Percentiles rank a stretch among this genome's conserved stretches.
These are phyloP conservation scores for Actinemys pallida DNA, from an alignment of 2,113 vertebrate species.

Conservation along the genomic window DNA sequence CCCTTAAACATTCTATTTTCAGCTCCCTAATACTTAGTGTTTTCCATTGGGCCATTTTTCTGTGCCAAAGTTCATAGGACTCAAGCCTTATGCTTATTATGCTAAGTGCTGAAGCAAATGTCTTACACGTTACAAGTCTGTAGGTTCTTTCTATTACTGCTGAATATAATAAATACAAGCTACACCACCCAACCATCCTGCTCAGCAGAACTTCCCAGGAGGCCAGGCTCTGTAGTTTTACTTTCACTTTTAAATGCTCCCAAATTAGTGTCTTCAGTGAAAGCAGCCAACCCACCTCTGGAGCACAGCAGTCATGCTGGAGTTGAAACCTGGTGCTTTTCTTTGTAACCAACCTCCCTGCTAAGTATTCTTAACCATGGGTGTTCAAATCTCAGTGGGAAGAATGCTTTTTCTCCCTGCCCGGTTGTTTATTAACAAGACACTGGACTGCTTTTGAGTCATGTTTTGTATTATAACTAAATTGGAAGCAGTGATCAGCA, in stretches of 20 bases:
- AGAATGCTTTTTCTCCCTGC: background rate
- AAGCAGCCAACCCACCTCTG: background rate
- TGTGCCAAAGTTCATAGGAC: too few relatives aligned
- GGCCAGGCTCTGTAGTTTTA: background rate
- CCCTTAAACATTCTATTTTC: too few relatives aligned
- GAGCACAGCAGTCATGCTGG: background rate
- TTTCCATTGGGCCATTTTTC: too few relatives aligned
- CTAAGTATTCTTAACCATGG: background rate
- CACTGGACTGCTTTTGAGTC: background rate
- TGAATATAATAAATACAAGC: too few relatives aligned
- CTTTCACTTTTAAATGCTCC: slow-evolving; percentile 17
- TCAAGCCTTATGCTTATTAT: too few relatives aligned
- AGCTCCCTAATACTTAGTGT: too few relatives aligned
- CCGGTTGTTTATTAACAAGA: background rate
- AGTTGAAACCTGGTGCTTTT: background rate
- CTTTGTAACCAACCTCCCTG: slow-evolving; percentile 14
- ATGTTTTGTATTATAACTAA: background rate
- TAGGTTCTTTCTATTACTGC: too few relatives aligned
- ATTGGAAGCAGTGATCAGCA: background rate
- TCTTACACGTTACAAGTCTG: too few relatives aligned
- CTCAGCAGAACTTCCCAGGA: background rate
- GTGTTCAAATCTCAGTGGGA: background rate
- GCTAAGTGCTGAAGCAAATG: too few relatives aligned
- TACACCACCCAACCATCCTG: background rate
- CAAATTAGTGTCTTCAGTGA: background rate